Base-by-base conservation (phyloP, 1,140 invertebrate genomes). In the Holcopasites calliopsidis region DNA sequence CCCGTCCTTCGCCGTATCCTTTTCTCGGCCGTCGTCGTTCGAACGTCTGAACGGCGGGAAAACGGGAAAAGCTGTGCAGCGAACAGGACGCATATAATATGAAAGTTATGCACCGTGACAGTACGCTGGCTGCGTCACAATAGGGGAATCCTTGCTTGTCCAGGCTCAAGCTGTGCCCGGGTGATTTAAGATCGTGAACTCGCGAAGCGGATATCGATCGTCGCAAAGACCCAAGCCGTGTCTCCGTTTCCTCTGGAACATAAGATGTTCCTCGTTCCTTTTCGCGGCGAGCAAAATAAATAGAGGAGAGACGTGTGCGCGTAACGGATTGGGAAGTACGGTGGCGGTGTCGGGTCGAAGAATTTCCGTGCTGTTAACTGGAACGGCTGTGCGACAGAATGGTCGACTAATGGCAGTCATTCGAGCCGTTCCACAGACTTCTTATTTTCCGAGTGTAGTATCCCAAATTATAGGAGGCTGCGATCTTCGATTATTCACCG, bases 81-180 rank as follows among this genome's bases (percentile, higher is more conserved):
- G 18, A 21, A 23, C 70, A 8, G 58, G 35, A 72, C 58, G 26
- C 47, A 40, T 42, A 52, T 40, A 64, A 64, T 38, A 52, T 72
- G 44, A 33, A 31, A 72, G 47, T 72, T 54, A 64, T 54, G 58
- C 70, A 18, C 26, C 58, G 70, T 72, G 60, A 72, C 57, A 72
- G 70, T 31, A 64, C 23, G 47, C 61, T 64, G 21, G 47, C 60
- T 38, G 69, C 31, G 3, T 62, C 23, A 28, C 70, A 33, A 54
- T 52, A 26, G 64, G 57, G 57, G 58, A 62, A 64, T 33, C 42
- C 68, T 33, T 47, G 42, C 13, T 38, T 60, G 42, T 71, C 40
- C 42, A 13, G 28, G 21, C 21, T 21, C 44, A 35, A 49, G 62
- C 31, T 65, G 44, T 31, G 21, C 47, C 33, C 28, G 35, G n/a